A percentile compares a stretch with the other conserved stretches of the same genome.
phyloP scores from a whole-genome alignment of 35 echinoderm and acorn worm species.

The Lytechinus pictus region DNA sequence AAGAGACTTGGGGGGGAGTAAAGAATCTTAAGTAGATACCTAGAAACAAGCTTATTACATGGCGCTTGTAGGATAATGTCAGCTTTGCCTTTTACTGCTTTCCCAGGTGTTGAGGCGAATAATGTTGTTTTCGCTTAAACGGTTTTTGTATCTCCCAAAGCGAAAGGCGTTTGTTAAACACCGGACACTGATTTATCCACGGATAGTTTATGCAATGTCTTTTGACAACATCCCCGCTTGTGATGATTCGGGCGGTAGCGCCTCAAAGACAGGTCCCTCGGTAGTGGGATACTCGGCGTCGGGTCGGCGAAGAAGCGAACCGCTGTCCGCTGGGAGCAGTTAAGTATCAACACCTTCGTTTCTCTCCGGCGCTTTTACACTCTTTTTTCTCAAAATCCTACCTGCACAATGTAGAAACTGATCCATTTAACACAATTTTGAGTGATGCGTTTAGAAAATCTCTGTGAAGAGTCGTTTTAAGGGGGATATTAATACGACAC shows the following conservation, averaged over 20 bases:
- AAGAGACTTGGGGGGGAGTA: background rate
- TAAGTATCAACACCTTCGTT: slow-evolving; percentile 6
- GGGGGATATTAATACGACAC: slow-evolving; percentile 10
- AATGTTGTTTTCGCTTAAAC: slow-evolving; percentile 13
- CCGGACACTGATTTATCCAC: background rate
- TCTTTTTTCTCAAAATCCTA: background rate
- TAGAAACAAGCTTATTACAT: background rate
- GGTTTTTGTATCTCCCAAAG: slow-evolving; percentile 18
- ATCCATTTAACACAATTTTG: slow-evolving; percentile 23
- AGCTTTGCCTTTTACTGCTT: background rate
- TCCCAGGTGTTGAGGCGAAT: background rate
- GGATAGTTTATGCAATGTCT: slow-evolving; percentile 13
- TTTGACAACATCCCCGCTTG: background rate
- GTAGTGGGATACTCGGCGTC: background rate
- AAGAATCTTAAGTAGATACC: background rate
- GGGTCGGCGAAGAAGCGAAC: background rate
- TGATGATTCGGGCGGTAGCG: background rate
- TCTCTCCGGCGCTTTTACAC: background rate
- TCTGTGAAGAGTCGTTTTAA: slow-evolving; percentile 2
- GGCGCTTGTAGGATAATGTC: background rate
- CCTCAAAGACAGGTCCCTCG: background rate
- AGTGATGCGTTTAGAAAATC: slow-evolving; percentile 17
- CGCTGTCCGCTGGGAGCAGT: slow-evolving; percentile 34
- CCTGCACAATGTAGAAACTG: background rate
- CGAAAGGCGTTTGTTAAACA: background rate